Base-by-base conservation (phyloP, 2,113 vertebrate species). In the Prolemur simus region DNA sequence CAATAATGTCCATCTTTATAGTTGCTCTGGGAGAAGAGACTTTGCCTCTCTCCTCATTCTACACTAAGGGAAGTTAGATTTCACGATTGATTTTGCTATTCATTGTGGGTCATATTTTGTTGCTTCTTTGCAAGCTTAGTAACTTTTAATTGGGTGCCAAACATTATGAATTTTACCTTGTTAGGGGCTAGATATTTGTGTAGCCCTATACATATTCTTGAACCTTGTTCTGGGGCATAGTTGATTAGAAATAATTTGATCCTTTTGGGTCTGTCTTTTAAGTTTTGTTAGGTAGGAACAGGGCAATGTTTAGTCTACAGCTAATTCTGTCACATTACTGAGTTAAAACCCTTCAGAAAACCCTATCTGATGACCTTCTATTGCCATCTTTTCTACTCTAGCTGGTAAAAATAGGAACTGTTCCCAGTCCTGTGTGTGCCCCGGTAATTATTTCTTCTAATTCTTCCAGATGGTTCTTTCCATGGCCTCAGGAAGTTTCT, bases 131-230 rank as follows among this genome's bases (percentile, higher is more conserved):
- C 9, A 81, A 39, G 3, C 6, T 94, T 86, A 94, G 20, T 84
- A 85, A 64, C 80, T 87, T 95, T 91, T 66, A 92, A 60, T 71
- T 89, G 25, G 47, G 86, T 92, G n/a, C 9, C 45, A 91, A 85
- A 76, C 42, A 64, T 37, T 80, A 14, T 71, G 11, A 71, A 91
- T 86, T 95, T 92, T 91, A 77, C 49, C n/a, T 73, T 94, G 32
- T 58, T 63, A 37, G 14, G 18, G 58, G 11, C 63, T 82, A 66
- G 66, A 60, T 89, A 58, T 54, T 81, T 77, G 68, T 74, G 3
- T 85, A 47, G 68, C 13, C 12, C 73, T 81, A 32, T 47, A 71
- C 3, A 71, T 78, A 83, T 45, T 82, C 12, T 94, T 97, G 63
- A 92, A 3, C 18, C 82, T 84, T 86, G 32, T 85, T 93, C 56